phyloP scores from a whole-genome alignment of 2,113 vertebrate genomes.

The Tupaia tana region DNA sequence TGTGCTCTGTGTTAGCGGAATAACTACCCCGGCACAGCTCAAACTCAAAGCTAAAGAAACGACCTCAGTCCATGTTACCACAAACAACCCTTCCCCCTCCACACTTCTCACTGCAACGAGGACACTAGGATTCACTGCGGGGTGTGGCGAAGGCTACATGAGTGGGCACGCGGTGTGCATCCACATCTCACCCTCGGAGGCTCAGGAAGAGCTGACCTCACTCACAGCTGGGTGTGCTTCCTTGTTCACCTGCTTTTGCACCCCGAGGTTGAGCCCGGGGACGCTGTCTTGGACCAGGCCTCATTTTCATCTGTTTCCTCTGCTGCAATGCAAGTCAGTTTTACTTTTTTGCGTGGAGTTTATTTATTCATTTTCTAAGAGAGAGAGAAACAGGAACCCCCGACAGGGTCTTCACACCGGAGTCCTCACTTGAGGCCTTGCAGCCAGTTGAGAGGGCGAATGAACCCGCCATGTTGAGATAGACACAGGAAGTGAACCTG shows the following conservation, averaged over 20 bases:
- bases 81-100: not conserved
- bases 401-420: no score
- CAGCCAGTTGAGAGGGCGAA: no score
- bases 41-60: not conserved
- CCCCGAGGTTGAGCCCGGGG: not conserved
- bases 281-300: not conserved
- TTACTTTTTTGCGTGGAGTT: no score
- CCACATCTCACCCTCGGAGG: not conserved
- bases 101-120: not conserved
- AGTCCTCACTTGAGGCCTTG: no score
- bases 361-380: no score
- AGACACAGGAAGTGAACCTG: no score
- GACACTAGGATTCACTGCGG: not conserved
- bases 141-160: accelerated
- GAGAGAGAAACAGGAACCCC: no score
- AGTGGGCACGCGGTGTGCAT: accelerated
- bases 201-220: not conserved
- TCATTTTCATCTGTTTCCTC: not conserved
- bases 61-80: not conserved
- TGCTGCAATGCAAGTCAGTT: not conserved
- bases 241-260: not conserved
- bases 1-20: accelerated
- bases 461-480: no score
- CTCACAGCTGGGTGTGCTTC: not conserved
- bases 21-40: not conserved